These are phyloP conservation scores for Sorex araneus DNA, from an alignment of 2,113 vertebrate species.

Conservation along the genomic window DNA sequence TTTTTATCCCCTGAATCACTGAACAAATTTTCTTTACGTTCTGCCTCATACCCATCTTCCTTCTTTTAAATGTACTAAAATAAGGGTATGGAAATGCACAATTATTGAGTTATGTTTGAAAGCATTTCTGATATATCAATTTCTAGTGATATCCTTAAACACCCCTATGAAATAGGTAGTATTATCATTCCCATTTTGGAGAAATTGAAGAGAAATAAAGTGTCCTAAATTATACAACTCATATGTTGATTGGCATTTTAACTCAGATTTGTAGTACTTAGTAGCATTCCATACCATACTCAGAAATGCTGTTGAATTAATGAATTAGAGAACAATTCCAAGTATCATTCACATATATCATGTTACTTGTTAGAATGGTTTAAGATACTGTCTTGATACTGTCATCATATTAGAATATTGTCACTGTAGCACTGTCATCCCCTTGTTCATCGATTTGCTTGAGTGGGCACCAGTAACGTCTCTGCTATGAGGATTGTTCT, in stretches of 20 bases:
- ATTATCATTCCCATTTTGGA: conserved; percentile 47
- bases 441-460: too few species aligned
- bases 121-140: conserved; percentile 22
- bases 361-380: not conserved
- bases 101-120: conserved; percentile 32
- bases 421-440: too few species aligned
- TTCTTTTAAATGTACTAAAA: conserved; percentile 31
- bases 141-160: conserved; percentile 43
- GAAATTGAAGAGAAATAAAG: conserved; percentile 33
- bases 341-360: conserved; percentile 18
- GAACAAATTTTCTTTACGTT: not conserved
- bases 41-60: not conserved
- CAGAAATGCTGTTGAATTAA: not conserved
- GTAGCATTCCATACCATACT: conserved; percentile 57
- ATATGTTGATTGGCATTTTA: conserved; percentile 48
- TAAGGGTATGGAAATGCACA: not conserved
- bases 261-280: not conserved
- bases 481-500: too few species aligned
- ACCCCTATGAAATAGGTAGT: conserved; percentile 24
- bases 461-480: too few species aligned
- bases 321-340: not conserved
- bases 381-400: not conserved
- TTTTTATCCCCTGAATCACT: not conserved
- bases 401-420: not conserved
- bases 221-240: conserved; percentile 15